Base-by-base conservation (phyloP, 1,140 invertebrate species). In the Danaus melanippus region DNA sequence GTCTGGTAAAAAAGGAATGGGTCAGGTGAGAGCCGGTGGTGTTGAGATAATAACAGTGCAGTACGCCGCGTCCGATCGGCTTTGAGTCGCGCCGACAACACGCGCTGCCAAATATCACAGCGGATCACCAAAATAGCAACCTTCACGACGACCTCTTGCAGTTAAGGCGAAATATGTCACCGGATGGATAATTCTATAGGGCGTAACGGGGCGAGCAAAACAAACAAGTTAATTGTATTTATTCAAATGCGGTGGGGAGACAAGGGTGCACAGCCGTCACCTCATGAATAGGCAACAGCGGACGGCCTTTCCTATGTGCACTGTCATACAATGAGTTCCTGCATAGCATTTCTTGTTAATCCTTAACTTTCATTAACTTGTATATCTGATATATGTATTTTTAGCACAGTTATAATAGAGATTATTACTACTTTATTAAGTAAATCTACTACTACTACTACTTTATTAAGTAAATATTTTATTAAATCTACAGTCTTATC, bases 211-310 rank as follows among this genome's bases (percentile, higher is more conserved):
- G 64, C 70, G 70, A 72, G 69, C 73, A 82, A 85, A 83, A 82
- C 79, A 85, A 83, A 85, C 82, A 85, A 85, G 79, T 79, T 85
- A 85, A 85, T 85, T 83, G 79, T 85, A 83, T 85, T 83, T 85
- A 85, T 85, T 85, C 72, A 82, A 85, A 85, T 85, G 76, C 62
- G 75, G 55, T 52, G 56, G 67, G 68, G 65, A 65, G 60, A 46
- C 50, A 55, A 51, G 59, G 57, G 58, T 53, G 57, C 71, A 52
- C 76, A 77, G 76, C 78, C 74, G 76, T 64, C 69, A 66, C 60
- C 64, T 84, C 79, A 85, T 85, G 82, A 80, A 85, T 85, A 85
- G 68, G 71, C 78, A 84, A 81, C 62, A 44, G 58, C 45, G 59
- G 58, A 53, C 65, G 64, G 66, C 71, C 67, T 70, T 71, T 66